A percentile compares a stretch with the other conserved stretches of the same genome.
Conservation (phyloP, 1,140 invertebrate genomes). For the Drosophila guanche region DNA sequence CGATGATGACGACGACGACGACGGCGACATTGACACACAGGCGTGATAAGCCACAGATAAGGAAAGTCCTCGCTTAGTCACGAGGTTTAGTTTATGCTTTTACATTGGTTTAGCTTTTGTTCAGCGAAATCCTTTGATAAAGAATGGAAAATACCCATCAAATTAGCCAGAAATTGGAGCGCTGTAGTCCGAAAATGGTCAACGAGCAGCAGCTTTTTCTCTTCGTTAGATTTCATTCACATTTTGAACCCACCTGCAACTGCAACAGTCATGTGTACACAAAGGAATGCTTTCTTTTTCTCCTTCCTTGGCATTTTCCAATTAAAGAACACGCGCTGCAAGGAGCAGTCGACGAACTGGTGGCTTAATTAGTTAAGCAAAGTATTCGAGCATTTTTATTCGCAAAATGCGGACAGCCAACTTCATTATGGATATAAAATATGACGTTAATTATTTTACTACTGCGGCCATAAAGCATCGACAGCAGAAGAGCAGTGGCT, state of each 20-base stretch:
- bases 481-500: background rate
- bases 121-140: conserved; percentile 5
- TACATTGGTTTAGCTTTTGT: conserved; percentile 15
- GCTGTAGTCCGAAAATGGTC: no score
- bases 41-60: conserved; percentile 65
- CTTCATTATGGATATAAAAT: conserved; percentile 47
- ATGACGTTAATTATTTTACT: conserved; percentile 37
- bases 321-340: no score
- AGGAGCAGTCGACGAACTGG: no score
- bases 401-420: background rate
- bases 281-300: no score
- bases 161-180: no score
- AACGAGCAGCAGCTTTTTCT: no score
- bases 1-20: conserved; percentile 32
- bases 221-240: no score
- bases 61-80: conserved; percentile 24
- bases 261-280: no score
- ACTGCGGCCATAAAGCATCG: conserved; percentile 27
- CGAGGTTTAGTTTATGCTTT: conserved; percentile 37
- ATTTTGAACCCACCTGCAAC: no score
- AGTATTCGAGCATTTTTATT: no score
- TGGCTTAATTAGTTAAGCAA: no score
- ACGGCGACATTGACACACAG: conserved; percentile 58
- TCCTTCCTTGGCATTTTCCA: background rate
- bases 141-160: background rate